phyloP scores from a whole-genome alignment of 2,888 invertebrate genomes.

The Drosophila paranaensis region DNA sequence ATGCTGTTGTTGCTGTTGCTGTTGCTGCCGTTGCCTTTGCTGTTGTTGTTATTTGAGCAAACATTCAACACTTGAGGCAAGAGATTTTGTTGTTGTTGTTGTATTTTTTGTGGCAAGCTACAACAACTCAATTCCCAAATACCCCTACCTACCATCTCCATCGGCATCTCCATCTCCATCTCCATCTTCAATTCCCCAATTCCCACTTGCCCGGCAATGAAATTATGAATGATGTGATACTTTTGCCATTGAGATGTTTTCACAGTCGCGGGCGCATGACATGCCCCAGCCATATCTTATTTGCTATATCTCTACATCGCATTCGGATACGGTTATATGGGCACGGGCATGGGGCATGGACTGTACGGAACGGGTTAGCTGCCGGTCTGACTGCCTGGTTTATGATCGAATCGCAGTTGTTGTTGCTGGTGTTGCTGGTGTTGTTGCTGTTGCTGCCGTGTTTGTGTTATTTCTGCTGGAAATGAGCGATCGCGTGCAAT shows the following conservation, averaged over 20 bases:
- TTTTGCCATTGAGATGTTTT: conserved; percentile 80
- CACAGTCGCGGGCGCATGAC: conserved; percentile 80
- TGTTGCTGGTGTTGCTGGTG: conserved; percentile 34
- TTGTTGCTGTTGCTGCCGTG: conserved; percentile 53
- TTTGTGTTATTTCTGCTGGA: conserved; percentile 76
- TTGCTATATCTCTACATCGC: conserved; percentile 77
- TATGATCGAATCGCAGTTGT: conserved; percentile 47
- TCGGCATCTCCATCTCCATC: neutral
- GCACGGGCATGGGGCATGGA: conserved; percentile 12
- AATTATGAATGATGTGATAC: conserved; percentile 82
- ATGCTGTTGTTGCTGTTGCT: conserved; percentile 59
- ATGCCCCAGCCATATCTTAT: conserved; percentile 76
- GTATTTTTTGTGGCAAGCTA: conserved; percentile 67
- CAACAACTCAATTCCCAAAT: conserved; percentile 75
- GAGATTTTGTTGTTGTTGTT: conserved; percentile 57
- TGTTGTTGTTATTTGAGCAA: conserved; percentile 79
- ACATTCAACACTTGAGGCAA: conserved; percentile 79
- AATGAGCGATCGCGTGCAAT: conserved; percentile 79
- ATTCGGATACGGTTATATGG: conserved; percentile 44
- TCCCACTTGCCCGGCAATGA: conserved; percentile 67
- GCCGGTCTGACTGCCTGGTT: conserved; percentile 33
- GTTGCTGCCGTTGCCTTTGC: conserved; percentile 21
- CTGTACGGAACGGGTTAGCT: conserved; percentile 47
- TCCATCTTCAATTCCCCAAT: conserved; percentile 39
- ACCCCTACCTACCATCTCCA: conserved; percentile 12